phyloP scores from a whole-genome alignment of 2,797 vertebrate species.

The Centropyge bicolor region DNA sequence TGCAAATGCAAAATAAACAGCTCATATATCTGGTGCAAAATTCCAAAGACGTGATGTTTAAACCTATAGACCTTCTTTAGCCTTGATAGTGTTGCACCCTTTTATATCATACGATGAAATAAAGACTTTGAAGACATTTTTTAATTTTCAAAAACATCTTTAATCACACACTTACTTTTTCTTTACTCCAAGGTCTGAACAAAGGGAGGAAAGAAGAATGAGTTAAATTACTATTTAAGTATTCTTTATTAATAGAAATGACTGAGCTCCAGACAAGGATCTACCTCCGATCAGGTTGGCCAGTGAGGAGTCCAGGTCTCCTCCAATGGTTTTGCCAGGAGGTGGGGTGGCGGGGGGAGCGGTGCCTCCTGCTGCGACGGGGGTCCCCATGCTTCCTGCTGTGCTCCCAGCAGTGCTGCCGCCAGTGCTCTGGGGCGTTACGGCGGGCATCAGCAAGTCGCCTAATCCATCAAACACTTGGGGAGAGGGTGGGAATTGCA shows the following conservation, averaged over 20 bases:
- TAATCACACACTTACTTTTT: slow-evolving; percentile 92
- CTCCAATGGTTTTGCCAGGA: slow-evolving; percentile 90
- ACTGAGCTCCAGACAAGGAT: neutral
- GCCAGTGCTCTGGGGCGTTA: slow-evolving; percentile 93
- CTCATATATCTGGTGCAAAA: neutral
- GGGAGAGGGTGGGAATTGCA: slow-evolving; percentile 24
- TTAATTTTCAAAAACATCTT: neutral
- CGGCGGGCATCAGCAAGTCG: slow-evolving; percentile 96
- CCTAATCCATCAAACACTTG: slow-evolving; percentile 97
- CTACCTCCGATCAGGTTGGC: slow-evolving; percentile 97
- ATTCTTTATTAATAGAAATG: neutral
- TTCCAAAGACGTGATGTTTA: neutral
- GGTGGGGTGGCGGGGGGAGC: slow-evolving; percentile 75
- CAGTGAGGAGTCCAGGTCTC: slow-evolving; percentile 95
- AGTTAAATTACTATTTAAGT: neutral
- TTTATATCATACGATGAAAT: neutral
- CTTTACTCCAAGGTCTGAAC: slow-evolving; percentile 94
- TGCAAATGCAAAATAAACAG: neutral
- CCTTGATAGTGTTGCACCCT: neutral
- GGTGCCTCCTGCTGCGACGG: slow-evolving; percentile 52
- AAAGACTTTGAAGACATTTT: neutral
- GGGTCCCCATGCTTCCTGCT: slow-evolving; percentile 76
- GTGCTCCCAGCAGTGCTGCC: slow-evolving; percentile 82
- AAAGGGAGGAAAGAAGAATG: slow-evolving; percentile 24
- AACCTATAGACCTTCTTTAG: neutral